A percentile compares a stretch with the other conserved stretches of the same genome.
Conservation (phyloP, 2,888 invertebrate genomes). For the Dolichopus griseipennis region DNA sequence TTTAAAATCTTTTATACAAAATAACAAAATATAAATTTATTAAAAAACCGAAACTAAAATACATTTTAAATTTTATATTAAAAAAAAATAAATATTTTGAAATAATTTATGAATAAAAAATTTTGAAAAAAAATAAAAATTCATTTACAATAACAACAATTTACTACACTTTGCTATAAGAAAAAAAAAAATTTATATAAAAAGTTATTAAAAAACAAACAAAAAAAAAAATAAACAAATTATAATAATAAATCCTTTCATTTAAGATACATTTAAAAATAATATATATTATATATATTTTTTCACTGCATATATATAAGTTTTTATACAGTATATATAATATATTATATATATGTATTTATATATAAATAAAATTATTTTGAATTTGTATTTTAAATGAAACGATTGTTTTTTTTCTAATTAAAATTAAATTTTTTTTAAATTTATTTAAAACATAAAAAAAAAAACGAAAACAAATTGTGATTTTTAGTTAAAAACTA, state of each 20-base stretch:
- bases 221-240: neutral
- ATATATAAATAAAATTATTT: neutral
- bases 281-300: no score
- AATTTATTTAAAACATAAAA: neutral
- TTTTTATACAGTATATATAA: no score
- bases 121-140: neutral
- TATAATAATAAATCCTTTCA: neutral
- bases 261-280: constrained; percentile 5
- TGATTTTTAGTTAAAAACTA: neutral
- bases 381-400: neutral
- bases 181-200: neutral
- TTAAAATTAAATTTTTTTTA: neutral
- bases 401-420: neutral
- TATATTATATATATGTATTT: no score
- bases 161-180: neutral
- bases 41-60: constrained; percentile 12
- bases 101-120: neutral
- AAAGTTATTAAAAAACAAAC: neutral
- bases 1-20: no score
- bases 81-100: neutral
- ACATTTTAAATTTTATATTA: neutral
- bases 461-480: neutral
- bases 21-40: no score
- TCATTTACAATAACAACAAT: neutral
- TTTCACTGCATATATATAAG: no score